These are phyloP conservation scores for Andricus curvator DNA, from an alignment of 2,888 invertebrate genomes.

Conservation along the genomic window DNA sequence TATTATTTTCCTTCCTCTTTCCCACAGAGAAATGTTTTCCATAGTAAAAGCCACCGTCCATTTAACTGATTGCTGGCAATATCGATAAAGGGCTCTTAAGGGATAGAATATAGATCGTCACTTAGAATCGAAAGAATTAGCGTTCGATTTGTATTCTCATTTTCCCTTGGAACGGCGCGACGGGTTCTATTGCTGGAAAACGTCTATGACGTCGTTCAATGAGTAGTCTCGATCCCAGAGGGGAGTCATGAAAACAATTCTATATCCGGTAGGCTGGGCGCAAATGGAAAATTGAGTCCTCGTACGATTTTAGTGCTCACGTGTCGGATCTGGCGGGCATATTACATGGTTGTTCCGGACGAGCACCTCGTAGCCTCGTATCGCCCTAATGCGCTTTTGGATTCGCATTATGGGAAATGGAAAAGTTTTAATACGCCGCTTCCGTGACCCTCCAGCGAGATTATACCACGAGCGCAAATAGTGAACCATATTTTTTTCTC, in stretches of 20 bases:
- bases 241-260: constrained; percentile 39
- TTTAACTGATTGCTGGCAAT: neutral
- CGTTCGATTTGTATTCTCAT: constrained; percentile 4
- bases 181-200: neutral
- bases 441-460: constrained; percentile 10
- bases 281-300: constrained; percentile 74
- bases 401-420: constrained; percentile 69
- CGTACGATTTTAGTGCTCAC: constrained; percentile 72
- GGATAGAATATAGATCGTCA: neutral
- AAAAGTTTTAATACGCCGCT: constrained; percentile 61
- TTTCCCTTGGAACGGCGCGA: neutral
- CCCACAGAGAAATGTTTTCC: neutral
- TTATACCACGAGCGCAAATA: constrained; percentile 12
- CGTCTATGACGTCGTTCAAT: constrained; percentile 1
- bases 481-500: constrained; percentile 17
- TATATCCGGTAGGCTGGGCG: constrained; percentile 47
- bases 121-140: constrained; percentile 1
- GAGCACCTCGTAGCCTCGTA: constrained; percentile 51
- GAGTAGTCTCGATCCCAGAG: constrained; percentile 5
- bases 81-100: neutral
- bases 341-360: constrained; percentile 56
- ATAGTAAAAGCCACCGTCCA: neutral
- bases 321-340: constrained; percentile 61
- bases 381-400: constrained; percentile 63
- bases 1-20: neutral